These are phyloP conservation scores for Nyctereutes procyonoides DNA, from an alignment of 2,113 vertebrate species.

Conservation along the genomic window DNA sequence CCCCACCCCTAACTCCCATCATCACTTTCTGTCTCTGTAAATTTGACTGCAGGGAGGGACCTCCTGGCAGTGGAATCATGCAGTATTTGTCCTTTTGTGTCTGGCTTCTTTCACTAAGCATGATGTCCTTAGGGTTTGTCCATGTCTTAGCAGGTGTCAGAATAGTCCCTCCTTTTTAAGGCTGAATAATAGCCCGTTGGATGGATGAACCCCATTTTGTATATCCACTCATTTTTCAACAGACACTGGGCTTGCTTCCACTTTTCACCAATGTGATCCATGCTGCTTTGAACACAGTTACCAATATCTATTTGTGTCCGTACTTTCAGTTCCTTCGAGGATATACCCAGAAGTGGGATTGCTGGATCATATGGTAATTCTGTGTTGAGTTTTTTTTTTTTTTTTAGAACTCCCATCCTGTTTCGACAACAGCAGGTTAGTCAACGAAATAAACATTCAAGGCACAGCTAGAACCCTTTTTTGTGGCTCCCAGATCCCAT, in stretches of 20 bases:
- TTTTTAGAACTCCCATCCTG: not conserved
- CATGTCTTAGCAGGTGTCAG: not conserved
- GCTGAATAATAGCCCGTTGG: not conserved
- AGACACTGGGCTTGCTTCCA: not conserved
- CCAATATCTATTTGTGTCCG: not conserved
- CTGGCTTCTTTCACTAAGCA: not conserved
- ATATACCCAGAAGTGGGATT: not conserved
- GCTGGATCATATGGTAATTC: not conserved
- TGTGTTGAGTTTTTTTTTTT: not conserved
- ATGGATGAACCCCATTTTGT: not conserved
- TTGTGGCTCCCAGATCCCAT: not conserved
- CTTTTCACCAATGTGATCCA: not conserved
- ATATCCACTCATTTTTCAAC: rapidly evolving
- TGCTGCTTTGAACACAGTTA: not conserved
- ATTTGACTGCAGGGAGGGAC: not conserved
- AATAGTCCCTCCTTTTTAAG: not conserved
- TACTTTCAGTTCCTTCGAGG: not conserved
- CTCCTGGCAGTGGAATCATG: not conserved
- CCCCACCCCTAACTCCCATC: not conserved
- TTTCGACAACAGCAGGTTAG: not conserved
- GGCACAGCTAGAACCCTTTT: not conserved
- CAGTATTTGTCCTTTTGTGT: not conserved
- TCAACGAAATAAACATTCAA: not conserved
- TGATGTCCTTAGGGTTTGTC: not conserved
- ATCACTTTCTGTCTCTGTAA: not conserved